phyloP scores from a whole-genome alignment of 2,797 vertebrate species.

The Esox lucius region DNA sequence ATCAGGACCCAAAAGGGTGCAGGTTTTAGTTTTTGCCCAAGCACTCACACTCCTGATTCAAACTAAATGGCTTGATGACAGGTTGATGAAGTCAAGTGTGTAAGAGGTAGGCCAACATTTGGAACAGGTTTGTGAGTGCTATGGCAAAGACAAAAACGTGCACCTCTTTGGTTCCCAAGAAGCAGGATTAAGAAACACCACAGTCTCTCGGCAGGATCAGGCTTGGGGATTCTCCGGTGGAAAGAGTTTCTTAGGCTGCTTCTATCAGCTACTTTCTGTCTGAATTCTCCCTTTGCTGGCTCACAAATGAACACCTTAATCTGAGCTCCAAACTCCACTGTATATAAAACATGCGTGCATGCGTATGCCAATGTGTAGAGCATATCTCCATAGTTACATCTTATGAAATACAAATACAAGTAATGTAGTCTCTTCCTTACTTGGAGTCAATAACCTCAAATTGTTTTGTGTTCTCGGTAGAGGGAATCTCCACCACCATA shows the following conservation, averaged over 20 bases:
- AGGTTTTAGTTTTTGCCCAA: no score
- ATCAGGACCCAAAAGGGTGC: no score
- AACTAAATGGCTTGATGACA: no score
- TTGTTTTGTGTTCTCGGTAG: background rate
- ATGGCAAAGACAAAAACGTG: no score
- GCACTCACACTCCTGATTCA: no score
- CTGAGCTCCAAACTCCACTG: background rate
- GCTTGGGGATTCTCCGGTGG: background rate
- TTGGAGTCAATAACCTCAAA: background rate
- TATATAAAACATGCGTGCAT: background rate
- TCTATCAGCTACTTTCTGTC: background rate
- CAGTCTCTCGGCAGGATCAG: background rate
- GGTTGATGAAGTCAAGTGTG: no score
- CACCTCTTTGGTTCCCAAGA: no score
- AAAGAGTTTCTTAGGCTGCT: background rate
- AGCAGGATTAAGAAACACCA: no score
- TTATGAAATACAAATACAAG: background rate
- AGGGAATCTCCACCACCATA: background rate
- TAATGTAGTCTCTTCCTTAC: background rate
- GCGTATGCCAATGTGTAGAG: no score
- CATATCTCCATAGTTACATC: background rate
- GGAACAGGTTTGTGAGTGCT: no score
- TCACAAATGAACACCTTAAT: slow-evolving; percentile 15
- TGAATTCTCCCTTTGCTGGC: slow-evolving; percentile 2
- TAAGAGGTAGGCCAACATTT: no score